Conservation (phyloP, 2,888 invertebrate genomes). For the Lepidocyrtoides sp. region DNA sequence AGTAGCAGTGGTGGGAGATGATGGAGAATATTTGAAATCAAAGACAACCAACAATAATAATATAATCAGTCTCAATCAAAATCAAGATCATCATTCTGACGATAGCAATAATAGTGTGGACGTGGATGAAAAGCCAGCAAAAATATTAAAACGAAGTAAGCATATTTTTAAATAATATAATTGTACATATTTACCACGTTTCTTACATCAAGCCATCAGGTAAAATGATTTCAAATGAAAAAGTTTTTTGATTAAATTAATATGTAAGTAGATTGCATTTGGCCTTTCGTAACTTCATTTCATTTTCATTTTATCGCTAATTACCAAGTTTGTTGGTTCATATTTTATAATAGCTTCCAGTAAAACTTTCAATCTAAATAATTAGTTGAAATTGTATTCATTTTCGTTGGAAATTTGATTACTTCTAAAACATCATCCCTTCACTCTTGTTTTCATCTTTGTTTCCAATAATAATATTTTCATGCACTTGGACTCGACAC, state of each 20-base stretch:
- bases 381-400: constrained; percentile 60
- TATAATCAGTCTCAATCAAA: constrained; percentile 33
- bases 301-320: constrained; percentile 41
- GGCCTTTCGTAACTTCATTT: background rate
- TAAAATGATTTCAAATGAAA: background rate
- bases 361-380: constrained; percentile 71
- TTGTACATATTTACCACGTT: background rate
- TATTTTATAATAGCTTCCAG: constrained; percentile 20
- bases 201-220: background rate
- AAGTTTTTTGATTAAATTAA: background rate
- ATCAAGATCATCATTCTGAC: constrained; percentile 26
- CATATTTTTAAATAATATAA: background rate
- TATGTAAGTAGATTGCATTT: background rate
- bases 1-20: constrained; percentile 26
- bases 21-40: background rate
- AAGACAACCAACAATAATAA: constrained; percentile 50
- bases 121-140: constrained; percentile 45
- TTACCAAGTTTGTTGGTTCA: constrained; percentile 34
- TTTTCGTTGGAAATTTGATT: constrained; percentile 35
- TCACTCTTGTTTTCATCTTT: too few species aligned
- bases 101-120: constrained; percentile 2
- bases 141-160: constrained; percentile 41
- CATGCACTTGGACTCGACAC: too few species aligned
- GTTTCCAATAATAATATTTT: too few species aligned
- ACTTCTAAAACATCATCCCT: constrained; percentile 7